phyloP scores from a whole-genome alignment of 2,113 vertebrate species.

The Columba janthina region DNA sequence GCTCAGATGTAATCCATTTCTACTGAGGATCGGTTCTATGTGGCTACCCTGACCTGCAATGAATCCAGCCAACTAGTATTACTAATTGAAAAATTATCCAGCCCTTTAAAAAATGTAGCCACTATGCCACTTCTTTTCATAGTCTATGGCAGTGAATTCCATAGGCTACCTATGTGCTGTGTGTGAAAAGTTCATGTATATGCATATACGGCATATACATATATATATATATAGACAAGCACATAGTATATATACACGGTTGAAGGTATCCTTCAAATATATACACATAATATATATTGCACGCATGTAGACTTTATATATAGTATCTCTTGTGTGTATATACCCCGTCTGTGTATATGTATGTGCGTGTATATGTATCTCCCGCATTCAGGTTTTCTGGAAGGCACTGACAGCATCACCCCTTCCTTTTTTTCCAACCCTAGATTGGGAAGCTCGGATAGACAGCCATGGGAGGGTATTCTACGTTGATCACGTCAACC shows the following conservation, averaged over 20 bases:
- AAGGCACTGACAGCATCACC: slow-evolving; percentile 31
- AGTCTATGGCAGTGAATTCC: background rate
- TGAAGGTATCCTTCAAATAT: background rate
- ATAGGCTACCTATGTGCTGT: background rate
- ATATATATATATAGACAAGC: background rate
- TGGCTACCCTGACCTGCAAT: background rate
- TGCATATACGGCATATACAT: background rate
- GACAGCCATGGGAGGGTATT: slow-evolving; percentile 98
- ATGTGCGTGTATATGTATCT: background rate
- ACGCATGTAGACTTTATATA: background rate
- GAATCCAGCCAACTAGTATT: background rate
- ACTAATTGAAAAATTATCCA: background rate
- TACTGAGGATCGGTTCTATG: background rate
- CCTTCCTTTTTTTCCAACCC: slow-evolving; percentile 53
- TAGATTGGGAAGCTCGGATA: slow-evolving; percentile 98
- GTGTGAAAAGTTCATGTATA: background rate
- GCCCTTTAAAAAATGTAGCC: background rate
- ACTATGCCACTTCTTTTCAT: background rate
- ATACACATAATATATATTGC: background rate
- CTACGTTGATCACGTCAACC: slow-evolving; percentile 95
- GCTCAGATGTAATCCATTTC: background rate
- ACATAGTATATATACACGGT: background rate
- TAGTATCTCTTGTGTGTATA: background rate
- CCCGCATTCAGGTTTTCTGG: background rate
- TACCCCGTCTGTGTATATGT: background rate